Conservation (phyloP, 37 sponge, comb jelly and placozoan genomes). For the Eunapius fragilis region DNA sequence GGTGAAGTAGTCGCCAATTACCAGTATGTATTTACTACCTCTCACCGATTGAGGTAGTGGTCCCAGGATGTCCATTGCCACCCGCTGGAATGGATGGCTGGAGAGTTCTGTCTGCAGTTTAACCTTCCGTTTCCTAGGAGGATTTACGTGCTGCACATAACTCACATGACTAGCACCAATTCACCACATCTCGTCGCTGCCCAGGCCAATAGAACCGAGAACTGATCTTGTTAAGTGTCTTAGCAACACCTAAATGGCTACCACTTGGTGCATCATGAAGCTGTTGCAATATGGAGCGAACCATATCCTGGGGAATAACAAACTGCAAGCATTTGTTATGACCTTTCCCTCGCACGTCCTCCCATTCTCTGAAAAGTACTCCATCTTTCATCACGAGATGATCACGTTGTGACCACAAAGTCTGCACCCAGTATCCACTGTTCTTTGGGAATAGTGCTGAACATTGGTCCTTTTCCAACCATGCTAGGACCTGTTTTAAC, state of each 20-base stretch:
- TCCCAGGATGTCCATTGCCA: constrained; percentile 6
- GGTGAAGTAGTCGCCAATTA: not conserved
- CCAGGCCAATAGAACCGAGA: constrained; percentile 3
- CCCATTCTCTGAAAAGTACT: not conserved
- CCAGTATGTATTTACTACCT: not conserved
- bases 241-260: too few relatives aligned
- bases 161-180: not conserved
- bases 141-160: not conserved
- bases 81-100: not conserved
- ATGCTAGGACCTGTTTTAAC: not conserved
- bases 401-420: not conserved
- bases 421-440: too few relatives aligned
- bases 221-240: constrained; percentile 6
- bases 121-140: not conserved
- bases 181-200: not conserved
- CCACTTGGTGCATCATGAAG: too few relatives aligned
- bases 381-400: not conserved
- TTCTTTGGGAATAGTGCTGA: too few relatives aligned
- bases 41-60: not conserved
- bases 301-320: not conserved
- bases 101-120: not conserved
- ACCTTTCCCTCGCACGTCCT: not conserved
- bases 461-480: not conserved
- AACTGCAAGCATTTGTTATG: not conserved
- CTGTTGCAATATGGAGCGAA: not conserved